These are phyloP conservation scores for Brachionus plicatilis DNA, from an alignment of 1,140 invertebrate genomes.

Conservation along the genomic window DNA sequence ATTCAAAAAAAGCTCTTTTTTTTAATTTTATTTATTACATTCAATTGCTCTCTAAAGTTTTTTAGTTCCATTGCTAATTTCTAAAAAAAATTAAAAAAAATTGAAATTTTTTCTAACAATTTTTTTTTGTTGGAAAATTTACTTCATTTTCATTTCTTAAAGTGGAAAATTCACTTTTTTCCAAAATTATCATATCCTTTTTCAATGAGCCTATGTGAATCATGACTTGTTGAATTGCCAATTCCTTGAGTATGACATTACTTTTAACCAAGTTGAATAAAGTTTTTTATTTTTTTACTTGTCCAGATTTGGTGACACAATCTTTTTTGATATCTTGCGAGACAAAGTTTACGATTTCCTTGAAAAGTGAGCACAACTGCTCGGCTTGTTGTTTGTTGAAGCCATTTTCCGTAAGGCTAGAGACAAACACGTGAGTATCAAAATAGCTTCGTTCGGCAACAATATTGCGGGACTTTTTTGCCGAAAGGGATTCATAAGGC, in stretches of 20 bases:
- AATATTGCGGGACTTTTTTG: conserved; percentile 6
- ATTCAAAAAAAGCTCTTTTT: not conserved
- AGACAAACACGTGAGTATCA: conserved; percentile 36
- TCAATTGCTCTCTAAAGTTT: not conserved
- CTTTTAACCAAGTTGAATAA: no score
- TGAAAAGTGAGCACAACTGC: not conserved
- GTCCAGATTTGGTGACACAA: conserved; percentile 28
- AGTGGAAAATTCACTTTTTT: conserved; percentile 55
- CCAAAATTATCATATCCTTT: conserved; percentile 56
- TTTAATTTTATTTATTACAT: not conserved
- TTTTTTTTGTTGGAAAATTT: not conserved
- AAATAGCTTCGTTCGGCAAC: conserved; percentile 32
- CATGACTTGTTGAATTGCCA: conserved; percentile 53
- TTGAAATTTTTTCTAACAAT: not conserved
- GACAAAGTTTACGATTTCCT: conserved; percentile 34
- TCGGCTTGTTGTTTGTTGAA: conserved; percentile 18
- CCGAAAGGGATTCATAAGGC: not conserved
- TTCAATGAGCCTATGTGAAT: conserved; percentile 51
- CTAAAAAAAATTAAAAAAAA: not conserved
- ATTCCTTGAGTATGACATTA: conserved; percentile 45
- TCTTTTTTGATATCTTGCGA: conserved; percentile 32
- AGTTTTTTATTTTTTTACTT: not conserved
- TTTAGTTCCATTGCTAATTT: conserved; percentile 1
- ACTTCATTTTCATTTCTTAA: conserved; percentile 54
- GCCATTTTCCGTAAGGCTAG: not conserved